These are phyloP conservation scores for Falco concolor DNA, from an alignment of 2,797 vertebrate species.

Conservation along the genomic window DNA sequence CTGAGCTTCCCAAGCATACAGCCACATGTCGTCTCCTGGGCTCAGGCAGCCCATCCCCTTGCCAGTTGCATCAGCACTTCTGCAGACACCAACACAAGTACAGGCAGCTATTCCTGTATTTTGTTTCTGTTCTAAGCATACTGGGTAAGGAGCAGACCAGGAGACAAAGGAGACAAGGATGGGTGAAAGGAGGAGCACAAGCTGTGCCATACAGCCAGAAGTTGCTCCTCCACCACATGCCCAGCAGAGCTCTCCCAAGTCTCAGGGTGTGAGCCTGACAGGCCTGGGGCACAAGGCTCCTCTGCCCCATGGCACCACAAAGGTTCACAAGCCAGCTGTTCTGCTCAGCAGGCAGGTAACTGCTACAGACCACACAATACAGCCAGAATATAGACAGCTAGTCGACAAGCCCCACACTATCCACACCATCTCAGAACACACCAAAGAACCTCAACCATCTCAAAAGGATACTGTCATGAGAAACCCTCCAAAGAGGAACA, in stretches of 20 bases:
- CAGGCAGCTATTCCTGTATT: neutral
- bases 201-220: neutral
- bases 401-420: neutral
- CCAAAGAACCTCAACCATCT: neutral
- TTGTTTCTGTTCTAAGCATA: neutral
- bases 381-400: rapidly evolving
- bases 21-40: neutral
- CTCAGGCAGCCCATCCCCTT: neutral
- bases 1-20: rapidly evolving
- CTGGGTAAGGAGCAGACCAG: neutral
- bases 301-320: neutral
- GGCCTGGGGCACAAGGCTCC: neutral
- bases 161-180: neutral
- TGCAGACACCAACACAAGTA: neutral
- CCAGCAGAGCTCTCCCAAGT: neutral
- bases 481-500: constrained; percentile 86
- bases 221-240: neutral
- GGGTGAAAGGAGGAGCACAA: neutral
- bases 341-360: neutral
- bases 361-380: neutral
- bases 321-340: neutral
- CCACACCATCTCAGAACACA: neutral
- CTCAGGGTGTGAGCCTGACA: neutral
- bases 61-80: neutral
- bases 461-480: constrained; percentile 86